phyloP scores from a whole-genome alignment of 2,888 invertebrate genomes.

The Caenorhabditis japonica region DNA sequence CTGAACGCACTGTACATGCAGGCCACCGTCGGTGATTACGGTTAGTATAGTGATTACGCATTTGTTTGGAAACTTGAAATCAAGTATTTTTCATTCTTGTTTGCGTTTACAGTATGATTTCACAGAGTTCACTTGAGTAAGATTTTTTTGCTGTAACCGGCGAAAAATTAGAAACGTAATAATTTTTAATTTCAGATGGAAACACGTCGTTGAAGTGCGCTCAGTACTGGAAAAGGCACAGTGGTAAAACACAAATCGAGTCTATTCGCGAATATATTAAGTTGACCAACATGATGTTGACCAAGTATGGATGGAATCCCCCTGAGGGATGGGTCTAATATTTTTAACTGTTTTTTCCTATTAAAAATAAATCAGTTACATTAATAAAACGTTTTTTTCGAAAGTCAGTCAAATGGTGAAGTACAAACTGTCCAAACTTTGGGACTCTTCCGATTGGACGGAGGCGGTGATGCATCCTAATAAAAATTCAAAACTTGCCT shows the following conservation, averaged over 20 bases:
- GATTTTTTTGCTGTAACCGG: no score
- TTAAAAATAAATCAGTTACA: slow-evolving; percentile 5
- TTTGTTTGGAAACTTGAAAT: no score
- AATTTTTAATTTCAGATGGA: slow-evolving; percentile 58
- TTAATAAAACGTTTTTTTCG: neutral
- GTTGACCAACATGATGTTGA: slow-evolving; percentile 63
- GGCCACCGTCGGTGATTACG: slow-evolving; percentile 66
- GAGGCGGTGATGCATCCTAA: no score
- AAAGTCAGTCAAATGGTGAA: no score
- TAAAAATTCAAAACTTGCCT: no score
- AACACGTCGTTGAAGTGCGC: slow-evolving; percentile 57
- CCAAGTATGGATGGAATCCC: slow-evolving; percentile 72
- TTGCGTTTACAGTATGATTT: no score
- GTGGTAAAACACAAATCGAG: slow-evolving; percentile 59
- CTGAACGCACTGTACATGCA: slow-evolving; percentile 66
- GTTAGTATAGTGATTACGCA: no score
- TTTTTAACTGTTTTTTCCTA: neutral
- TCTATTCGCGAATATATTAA: slow-evolving; percentile 67
- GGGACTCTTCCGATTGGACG: no score
- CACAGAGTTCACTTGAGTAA: no score
- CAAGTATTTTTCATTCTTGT: no score
- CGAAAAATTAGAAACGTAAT: no score
- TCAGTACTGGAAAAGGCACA: slow-evolving; percentile 59
- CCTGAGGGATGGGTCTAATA: slow-evolving; percentile 65
- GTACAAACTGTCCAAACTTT: no score